These are phyloP conservation scores for Grapholita molesta DNA, from an alignment of 1,140 invertebrate genomes.

Conservation along the genomic window DNA sequence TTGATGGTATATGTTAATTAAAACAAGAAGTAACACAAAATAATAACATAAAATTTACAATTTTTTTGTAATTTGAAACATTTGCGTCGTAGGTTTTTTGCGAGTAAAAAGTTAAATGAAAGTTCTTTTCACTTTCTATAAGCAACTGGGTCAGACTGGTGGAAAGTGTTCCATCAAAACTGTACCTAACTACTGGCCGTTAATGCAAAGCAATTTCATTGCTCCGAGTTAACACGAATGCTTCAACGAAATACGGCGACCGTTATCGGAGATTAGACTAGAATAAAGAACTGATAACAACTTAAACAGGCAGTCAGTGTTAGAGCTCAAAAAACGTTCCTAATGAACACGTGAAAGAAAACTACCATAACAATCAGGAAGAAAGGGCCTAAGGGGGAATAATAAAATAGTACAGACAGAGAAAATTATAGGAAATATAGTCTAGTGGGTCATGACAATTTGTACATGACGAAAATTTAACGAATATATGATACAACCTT, in stretches of 20 bases:
- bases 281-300: neutral
- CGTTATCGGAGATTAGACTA: conserved; percentile 12
- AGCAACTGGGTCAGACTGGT: neutral
- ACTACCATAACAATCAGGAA: neutral
- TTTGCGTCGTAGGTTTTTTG: neutral
- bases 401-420: neutral
- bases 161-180: conserved; percentile 4
- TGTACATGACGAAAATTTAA: neutral
- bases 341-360: neutral
- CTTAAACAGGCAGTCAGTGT: neutral
- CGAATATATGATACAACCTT: neutral
- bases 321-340: neutral
- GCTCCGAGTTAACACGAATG: neutral
- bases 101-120: neutral
- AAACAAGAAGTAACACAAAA: neutral
- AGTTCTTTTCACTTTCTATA: conserved; percentile 13
- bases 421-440: neutral
- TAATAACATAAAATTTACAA: neutral
- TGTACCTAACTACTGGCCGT: neutral
- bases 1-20: neutral
- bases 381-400: neutral
- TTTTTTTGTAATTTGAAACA: neutral
- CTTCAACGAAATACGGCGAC: neutral
- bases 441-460: conserved; percentile 10
- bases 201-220: neutral